Evolutionary conservation across 2,797 vertebrate species (phyloP), one percentile per base, ranked within the genome.

Genomic region (Streptopelia turtur): DNA sequence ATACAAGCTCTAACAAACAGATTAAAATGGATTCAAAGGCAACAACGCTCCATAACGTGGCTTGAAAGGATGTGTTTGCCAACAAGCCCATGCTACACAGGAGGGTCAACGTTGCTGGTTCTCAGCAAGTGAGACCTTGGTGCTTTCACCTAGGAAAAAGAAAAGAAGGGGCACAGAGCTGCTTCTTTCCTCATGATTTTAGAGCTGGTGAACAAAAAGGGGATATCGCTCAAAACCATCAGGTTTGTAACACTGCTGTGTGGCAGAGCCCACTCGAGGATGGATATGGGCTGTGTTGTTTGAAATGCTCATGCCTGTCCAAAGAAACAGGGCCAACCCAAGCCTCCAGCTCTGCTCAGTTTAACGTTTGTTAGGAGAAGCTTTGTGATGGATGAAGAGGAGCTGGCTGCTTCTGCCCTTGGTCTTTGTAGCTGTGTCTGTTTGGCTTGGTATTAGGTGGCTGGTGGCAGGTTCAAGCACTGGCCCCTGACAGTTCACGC

Each of bases 1-100:
- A 80, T 6, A 90, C 70, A 89, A 90, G 68, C 64, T 39, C 33
- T 23, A 85, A 77, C 76, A 92, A 91, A 84, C 70, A 80, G 66
- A 57, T 92, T 69, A 37, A 90, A 89, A 84, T 35, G 57, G 83
- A 77, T 80, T 90, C 66, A 84, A 94, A 93, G 70, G 47, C 75
- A 91, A 68, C 66, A 64, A 2, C 10, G 75, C 49, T 82, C 88
- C 70, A 63, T 64, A 65, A 53, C 33, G 16, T 4, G 43, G 60
- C 78, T 95, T 81, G 57, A 50, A 90, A 84, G 15, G 24, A 18
- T 30, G 43, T 45, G 33, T 90, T 49, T 43, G 5, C 72, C 57
- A 59, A 47, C 43, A 68, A 87, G 68, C 17, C 17, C 3, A 0
- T 9, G 68, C 28, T 37, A 25, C 0, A 2, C 11, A 33, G n/a